A percentile compares a stretch with the other conserved stretches of the same genome.
Evolutionary conservation across 2,797 vertebrate genomes (phyloP).

Genomic region (Tinamus major): DNA sequence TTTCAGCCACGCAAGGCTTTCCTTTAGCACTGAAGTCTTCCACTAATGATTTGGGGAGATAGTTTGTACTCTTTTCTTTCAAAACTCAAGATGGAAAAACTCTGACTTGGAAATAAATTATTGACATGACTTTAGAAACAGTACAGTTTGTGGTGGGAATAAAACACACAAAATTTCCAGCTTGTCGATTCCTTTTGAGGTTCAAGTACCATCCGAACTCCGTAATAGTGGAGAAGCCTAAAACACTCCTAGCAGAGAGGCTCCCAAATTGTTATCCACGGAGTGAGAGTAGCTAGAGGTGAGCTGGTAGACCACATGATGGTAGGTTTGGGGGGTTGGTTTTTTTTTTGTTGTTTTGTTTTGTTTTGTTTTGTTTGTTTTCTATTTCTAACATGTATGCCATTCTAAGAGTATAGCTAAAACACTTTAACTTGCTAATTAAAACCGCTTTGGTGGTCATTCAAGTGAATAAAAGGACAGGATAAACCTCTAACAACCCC

Average conservation of each 20-base stretch:
- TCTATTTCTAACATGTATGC: neutral
- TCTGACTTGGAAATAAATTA: slow-evolving; percentile 51
- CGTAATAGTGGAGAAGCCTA: fast-evolving
- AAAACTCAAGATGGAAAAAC: neutral
- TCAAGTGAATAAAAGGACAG: neutral
- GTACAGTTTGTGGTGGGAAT: neutral
- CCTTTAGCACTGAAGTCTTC: slow-evolving; percentile 42
- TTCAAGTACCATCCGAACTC: neutral
- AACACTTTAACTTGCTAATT: neutral
- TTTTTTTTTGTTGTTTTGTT: too few relatives aligned
- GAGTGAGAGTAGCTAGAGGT: fast-evolving
- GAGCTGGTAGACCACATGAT: neutral
- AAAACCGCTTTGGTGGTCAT: neutral
- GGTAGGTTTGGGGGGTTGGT: neutral
- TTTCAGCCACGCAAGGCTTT: slow-evolving; percentile 26
- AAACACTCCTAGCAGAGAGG: neutral
- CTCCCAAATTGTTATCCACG: neutral
- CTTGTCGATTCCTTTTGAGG: slow-evolving; percentile 4
- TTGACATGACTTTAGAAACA: slow-evolving; percentile 29
- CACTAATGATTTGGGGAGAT: slow-evolving; percentile 45
- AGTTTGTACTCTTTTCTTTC: slow-evolving; percentile 43
- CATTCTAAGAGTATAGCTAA: neutral
- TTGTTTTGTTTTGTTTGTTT: neutral
- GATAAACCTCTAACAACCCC: neutral
- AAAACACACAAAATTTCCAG: slow-evolving; percentile 2